Evolutionary conservation across 2,888 invertebrate genomes (phyloP).

Genomic region (Diogma glabrata): DNA sequence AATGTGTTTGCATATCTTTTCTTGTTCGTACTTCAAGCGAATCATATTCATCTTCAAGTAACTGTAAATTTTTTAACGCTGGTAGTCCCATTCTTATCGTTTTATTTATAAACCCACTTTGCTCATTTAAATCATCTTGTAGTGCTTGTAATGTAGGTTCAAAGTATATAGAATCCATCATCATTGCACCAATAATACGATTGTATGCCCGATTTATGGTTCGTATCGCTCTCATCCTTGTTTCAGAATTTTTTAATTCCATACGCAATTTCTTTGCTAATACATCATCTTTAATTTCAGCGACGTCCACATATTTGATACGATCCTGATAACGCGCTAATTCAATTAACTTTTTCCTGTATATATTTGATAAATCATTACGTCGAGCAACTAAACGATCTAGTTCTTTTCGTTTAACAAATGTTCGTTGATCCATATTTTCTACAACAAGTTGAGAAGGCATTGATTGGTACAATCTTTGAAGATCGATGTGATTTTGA

Average conservation of each 20-base stretch:
- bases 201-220: conserved; percentile 31
- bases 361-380: conserved; percentile 23
- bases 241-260: conserved; percentile 31
- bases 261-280: conserved; percentile 26
- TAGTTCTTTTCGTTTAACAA: conserved; percentile 31
- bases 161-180: conserved; percentile 32
- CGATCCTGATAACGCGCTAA: conserved; percentile 28
- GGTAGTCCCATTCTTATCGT: conserved; percentile 32
- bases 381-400: conserved; percentile 29
- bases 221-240: conserved; percentile 30
- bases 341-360: conserved; percentile 25
- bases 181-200: conserved; percentile 25
- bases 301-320: conserved; percentile 30
- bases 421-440: conserved; percentile 33
- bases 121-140: conserved; percentile 31
- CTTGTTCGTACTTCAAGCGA: conserved; percentile 26
- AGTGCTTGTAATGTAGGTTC: conserved; percentile 33
- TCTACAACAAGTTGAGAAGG: conserved; percentile 30
- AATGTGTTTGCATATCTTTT: conserved; percentile 24
- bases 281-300: conserved; percentile 27
- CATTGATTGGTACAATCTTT: conserved; percentile 31
- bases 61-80: conserved; percentile 23
- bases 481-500: conserved; percentile 30
- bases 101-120: conserved; percentile 30
- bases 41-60: conserved; percentile 15